Percentiles rank a stretch among this genome's conserved stretches.
These are phyloP conservation scores for Microtus oregoni DNA, from an alignment of 2,113 vertebrate species.

Conservation along the genomic window DNA sequence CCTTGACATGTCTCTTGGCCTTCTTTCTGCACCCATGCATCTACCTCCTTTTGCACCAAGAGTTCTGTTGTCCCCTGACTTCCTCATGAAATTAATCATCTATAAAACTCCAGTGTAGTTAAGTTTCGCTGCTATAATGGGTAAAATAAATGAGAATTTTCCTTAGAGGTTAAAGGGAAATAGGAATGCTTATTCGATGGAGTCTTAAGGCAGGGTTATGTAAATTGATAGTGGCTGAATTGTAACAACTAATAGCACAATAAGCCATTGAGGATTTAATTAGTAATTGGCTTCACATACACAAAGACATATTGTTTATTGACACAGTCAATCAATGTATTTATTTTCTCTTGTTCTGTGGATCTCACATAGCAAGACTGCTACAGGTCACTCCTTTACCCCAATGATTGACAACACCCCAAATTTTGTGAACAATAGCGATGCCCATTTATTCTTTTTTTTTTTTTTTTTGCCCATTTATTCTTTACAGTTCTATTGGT, in stretches of 20 bases:
- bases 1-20: not conserved
- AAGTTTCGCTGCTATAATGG: not conserved
- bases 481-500: not conserved
- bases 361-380: not conserved
- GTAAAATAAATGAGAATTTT: not conserved
- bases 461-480: not conserved
- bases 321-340: not conserved
- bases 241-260: not conserved
- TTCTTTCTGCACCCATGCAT: not conserved
- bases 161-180: not conserved
- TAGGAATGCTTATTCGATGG: not conserved
- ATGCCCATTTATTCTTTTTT: not conserved
- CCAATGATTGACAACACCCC: not conserved
- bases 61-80: not conserved
- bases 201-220: not conserved
- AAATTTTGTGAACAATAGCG: not conserved
- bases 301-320: not conserved
- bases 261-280: not conserved
- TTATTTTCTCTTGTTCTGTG: not conserved
- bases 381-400: not conserved
- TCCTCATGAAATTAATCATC: not conserved
- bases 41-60: not conserved
- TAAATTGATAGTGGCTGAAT: slow-evolving; percentile 27
- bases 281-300: not conserved
- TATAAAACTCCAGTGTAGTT: not conserved